Conservation (phyloP, 2,888 invertebrate genomes). For the Podabrus alpinus region DNA sequence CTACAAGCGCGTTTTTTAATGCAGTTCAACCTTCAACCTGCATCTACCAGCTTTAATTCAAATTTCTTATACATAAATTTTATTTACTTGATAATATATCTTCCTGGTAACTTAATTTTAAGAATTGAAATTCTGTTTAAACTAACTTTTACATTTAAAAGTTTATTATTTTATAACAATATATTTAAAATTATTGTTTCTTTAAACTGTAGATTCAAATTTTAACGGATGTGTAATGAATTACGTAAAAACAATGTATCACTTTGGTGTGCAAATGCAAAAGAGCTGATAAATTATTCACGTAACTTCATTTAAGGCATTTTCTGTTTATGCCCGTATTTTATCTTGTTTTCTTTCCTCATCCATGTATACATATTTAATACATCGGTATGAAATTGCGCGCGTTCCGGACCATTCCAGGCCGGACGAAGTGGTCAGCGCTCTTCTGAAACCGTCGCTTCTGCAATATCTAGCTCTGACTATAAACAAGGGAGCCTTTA, state of each 20-base stretch:
- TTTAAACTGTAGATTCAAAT: background rate
- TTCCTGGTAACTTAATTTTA: background rate
- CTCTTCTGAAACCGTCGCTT: constrained; percentile 32
- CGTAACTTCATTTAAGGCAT: constrained; percentile 32
- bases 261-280: constrained; percentile 25
- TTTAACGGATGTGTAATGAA: constrained; percentile 12
- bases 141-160: background rate
- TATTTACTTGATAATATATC: background rate
- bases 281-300: constrained; percentile 23
- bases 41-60: background rate
- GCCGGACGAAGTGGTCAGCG: constrained; percentile 42
- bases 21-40: background rate
- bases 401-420: constrained; percentile 41
- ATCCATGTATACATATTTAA: constrained; percentile 38
- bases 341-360: constrained; percentile 34
- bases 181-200: background rate
- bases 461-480: constrained; percentile 39
- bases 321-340: constrained; percentile 33
- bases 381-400: constrained; percentile 44
- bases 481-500: constrained; percentile 45
- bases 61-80: background rate
- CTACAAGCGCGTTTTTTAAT: constrained; percentile 11
- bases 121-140: background rate
- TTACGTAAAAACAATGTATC: constrained; percentile 26
- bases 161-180: background rate